Percentiles rank a stretch among this genome's conserved stretches.
Conservation (phyloP, 1,140 invertebrate genomes). For the Melipona quadrifasciata region DNA sequence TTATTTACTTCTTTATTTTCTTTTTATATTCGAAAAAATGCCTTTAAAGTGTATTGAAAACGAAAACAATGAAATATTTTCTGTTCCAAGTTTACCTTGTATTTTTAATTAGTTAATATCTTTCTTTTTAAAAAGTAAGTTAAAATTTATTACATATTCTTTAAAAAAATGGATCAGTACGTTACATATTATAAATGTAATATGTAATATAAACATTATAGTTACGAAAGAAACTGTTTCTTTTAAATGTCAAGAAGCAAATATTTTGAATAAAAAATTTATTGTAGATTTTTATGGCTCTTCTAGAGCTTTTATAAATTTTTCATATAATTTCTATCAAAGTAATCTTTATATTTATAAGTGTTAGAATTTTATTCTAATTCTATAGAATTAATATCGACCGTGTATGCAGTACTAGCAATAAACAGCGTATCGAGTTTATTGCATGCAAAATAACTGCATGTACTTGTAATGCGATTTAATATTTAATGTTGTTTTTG, state of each 20-base stretch:
- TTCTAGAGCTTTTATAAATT: neutral
- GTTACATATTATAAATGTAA: slow-evolving; percentile 5
- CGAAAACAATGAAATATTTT: neutral
- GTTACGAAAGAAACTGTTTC: slow-evolving; percentile 41
- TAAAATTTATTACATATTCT: neutral
- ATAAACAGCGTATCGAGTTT: neutral
- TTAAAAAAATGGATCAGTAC: neutral
- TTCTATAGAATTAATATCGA: slow-evolving; percentile 19
- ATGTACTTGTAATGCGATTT: slow-evolving; percentile 1
- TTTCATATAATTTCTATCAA: neutral
- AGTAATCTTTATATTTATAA: neutral
- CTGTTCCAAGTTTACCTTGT: neutral
- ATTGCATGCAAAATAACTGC: neutral
- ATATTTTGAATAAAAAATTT: slow-evolving; percentile 62
- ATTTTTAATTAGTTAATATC: slow-evolving; percentile 22
- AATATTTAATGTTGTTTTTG: slow-evolving; percentile 55
- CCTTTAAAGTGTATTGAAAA: slow-evolving; percentile 57
- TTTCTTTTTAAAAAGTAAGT: neutral
- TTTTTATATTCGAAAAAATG: neutral
- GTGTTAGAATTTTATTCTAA: neutral
- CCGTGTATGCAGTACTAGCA: neutral
- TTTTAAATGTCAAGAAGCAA: slow-evolving; percentile 49
- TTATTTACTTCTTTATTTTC: neutral
- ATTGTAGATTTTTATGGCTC: neutral
- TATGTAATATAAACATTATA: neutral